A percentile compares a stretch with the other conserved stretches of the same genome.
Evolutionary conservation across 92 coral and sea anemone species (phyloP).

Genomic region (Muricea muricata): DNA sequence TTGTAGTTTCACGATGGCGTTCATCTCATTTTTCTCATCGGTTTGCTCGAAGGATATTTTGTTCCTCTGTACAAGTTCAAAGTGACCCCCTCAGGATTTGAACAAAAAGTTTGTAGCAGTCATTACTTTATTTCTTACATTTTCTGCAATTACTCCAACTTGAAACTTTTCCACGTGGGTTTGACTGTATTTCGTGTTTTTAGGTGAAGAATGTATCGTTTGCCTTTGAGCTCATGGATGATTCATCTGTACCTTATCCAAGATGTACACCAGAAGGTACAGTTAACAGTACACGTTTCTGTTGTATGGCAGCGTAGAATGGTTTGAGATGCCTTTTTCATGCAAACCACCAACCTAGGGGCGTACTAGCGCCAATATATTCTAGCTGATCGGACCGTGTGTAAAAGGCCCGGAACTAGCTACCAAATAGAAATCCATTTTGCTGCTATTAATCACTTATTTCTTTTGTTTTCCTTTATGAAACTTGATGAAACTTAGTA

Average conservation of each 20-base stretch:
- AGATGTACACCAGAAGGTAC: conserved; percentile 43
- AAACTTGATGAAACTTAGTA: too few relatives aligned
- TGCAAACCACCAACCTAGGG: too few relatives aligned
- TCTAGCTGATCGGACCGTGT: too few relatives aligned
- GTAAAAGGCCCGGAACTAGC: too few relatives aligned
- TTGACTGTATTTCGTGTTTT: background rate
- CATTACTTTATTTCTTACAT: too few relatives aligned
- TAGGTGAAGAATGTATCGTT: conserved; percentile 93
- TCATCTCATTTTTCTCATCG: conserved; percentile 89
- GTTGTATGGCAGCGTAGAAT: too few relatives aligned
- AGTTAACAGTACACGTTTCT: background rate
- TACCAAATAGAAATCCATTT: too few relatives aligned
- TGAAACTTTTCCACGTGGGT: background rate
- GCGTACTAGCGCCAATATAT: too few relatives aligned
- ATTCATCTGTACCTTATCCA: conserved; percentile 44
- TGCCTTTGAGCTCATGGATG: conserved; percentile 88
- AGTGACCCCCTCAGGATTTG: conserved; percentile 80
- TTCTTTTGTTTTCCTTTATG: too few relatives aligned
- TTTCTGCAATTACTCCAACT: background rate
- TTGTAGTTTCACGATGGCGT: conserved; percentile 98
- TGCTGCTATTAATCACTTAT: too few relatives aligned
- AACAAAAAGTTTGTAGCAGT: conserved; percentile 77
- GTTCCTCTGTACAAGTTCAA: conserved; percentile 95
- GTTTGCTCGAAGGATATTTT: conserved; percentile 94
- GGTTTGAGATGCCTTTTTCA: background rate